A percentile compares a stretch with the other conserved stretches of the same genome.
phyloP scores from a whole-genome alignment of 2,797 vertebrate species.

The Diplodus puntazzo region DNA sequence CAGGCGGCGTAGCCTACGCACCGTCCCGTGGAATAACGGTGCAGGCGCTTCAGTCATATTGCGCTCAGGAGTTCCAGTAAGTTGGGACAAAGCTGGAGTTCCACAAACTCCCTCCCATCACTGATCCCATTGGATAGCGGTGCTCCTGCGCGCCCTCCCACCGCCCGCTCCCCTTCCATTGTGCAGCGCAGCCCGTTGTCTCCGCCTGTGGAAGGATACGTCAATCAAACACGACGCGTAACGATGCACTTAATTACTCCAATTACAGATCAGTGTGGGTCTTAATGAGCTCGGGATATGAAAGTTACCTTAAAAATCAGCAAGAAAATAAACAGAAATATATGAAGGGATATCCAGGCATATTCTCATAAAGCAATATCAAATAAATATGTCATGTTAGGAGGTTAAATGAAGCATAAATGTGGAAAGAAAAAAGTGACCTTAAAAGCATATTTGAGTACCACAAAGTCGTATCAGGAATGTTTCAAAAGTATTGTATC shows the following conservation, averaged over 20 bases:
- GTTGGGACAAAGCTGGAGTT: slow-evolving; percentile 87
- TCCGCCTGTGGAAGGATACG: slow-evolving; percentile 46
- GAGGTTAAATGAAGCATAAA: not conserved
- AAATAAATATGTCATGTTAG: too few species aligned
- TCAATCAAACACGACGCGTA: slow-evolving; percentile 77
- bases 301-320: not conserved
- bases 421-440: not conserved
- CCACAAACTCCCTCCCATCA: slow-evolving; percentile 81
- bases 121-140: slow-evolving; percentile 78
- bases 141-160: slow-evolving; percentile 71
- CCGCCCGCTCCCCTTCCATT: slow-evolving; percentile 37
- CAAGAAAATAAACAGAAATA: not conserved
- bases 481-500: too few species aligned
- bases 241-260: slow-evolving; percentile 33
- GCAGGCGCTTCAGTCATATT: slow-evolving; percentile 82
- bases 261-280: not conserved
- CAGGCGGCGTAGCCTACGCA: slow-evolving; percentile 62
- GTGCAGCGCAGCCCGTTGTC: slow-evolving; percentile 50
- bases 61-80: slow-evolving; percentile 75
- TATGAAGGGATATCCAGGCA: too few species aligned
- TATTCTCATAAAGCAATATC: not conserved
- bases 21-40: slow-evolving; percentile 82
- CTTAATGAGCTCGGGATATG: not conserved
- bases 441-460: not conserved
- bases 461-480: not conserved